Conservation (phyloP, 2,797 vertebrate genomes). For the Fringilla coelebs region DNA sequence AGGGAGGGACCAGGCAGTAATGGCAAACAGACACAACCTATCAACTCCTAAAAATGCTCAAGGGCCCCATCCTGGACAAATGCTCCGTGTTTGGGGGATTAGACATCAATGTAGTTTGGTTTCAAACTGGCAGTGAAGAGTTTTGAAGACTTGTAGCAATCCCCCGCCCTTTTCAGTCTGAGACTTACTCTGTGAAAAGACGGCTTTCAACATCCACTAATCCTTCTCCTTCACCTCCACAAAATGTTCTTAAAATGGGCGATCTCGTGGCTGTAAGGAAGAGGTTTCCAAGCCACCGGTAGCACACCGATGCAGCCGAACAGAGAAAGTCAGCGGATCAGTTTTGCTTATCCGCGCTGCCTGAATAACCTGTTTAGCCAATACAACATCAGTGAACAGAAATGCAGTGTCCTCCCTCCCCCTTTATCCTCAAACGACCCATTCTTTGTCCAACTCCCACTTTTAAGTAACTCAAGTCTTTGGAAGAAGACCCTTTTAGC, state of each 20-base stretch:
- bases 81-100: slow-evolving; percentile 2
- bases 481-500: not conserved
- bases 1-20: slow-evolving; percentile 40
- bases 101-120: not conserved
- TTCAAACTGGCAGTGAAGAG: slow-evolving; percentile 4
- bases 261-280: not conserved
- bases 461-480: not conserved
- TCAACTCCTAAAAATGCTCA: slow-evolving; percentile 31
- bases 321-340: not conserved
- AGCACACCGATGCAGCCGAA: not conserved
- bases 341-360: not conserved
- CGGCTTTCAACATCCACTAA: slow-evolving; percentile 15
- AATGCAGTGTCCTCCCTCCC: not conserved
- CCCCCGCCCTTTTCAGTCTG: not conserved
- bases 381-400: not conserved
- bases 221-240: slow-evolving; percentile 27
- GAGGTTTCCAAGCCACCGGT: not conserved
- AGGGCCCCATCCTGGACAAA: slow-evolving; percentile 45
- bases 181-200: not conserved
- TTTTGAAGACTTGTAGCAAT: slow-evolving; percentile 6
- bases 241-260: slow-evolving; percentile 28
- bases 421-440: slow-evolving; percentile 1
- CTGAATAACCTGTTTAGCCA: slow-evolving; percentile 50
- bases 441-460: not conserved
- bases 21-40: slow-evolving; percentile 53